Evolutionary conservation across 2,797 vertebrate genomes (phyloP).

Genomic region (Trachops cirrhosus): DNA sequence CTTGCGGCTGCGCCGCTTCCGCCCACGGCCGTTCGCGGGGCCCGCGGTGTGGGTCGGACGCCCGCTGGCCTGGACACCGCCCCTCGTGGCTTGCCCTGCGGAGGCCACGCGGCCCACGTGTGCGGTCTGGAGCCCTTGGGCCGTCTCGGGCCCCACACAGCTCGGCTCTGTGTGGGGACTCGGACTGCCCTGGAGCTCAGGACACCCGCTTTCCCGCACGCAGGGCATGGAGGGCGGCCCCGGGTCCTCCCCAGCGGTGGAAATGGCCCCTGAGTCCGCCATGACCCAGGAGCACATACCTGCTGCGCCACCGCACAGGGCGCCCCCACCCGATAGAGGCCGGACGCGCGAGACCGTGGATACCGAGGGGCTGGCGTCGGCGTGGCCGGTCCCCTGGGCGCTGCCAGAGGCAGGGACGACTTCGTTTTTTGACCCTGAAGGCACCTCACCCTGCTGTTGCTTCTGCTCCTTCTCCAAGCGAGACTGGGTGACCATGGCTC

Average conservation of each 20-base stretch:
- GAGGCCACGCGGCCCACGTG: rapidly evolving
- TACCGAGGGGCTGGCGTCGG: rapidly evolving
- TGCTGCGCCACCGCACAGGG: neutral
- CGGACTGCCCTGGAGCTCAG: rapidly evolving
- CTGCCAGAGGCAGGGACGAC: rapidly evolving
- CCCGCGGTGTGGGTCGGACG: neutral
- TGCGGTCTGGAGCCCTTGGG: neutral
- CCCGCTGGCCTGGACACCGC: neutral
- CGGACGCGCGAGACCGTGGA: rapidly evolving
- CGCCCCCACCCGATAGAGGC: neutral
- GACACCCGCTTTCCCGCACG: rapidly evolving
- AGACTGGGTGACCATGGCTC: neutral
- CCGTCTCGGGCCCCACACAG: rapidly evolving
- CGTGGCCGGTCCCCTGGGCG: rapidly evolving
- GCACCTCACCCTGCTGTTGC: neutral
- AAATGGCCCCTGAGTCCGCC: rapidly evolving
- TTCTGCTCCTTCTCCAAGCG: neutral
- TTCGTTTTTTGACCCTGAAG: rapidly evolving
- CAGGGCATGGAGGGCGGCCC: rapidly evolving
- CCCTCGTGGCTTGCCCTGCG: neutral
- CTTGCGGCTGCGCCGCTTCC: neutral
- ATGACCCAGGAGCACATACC: no score
- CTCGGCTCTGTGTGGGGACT: neutral
- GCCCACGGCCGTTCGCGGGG: neutral
- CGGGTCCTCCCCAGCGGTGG: rapidly evolving